Conservation (phyloP, 2,113 vertebrate genomes). For the Otus sunia region DNA sequence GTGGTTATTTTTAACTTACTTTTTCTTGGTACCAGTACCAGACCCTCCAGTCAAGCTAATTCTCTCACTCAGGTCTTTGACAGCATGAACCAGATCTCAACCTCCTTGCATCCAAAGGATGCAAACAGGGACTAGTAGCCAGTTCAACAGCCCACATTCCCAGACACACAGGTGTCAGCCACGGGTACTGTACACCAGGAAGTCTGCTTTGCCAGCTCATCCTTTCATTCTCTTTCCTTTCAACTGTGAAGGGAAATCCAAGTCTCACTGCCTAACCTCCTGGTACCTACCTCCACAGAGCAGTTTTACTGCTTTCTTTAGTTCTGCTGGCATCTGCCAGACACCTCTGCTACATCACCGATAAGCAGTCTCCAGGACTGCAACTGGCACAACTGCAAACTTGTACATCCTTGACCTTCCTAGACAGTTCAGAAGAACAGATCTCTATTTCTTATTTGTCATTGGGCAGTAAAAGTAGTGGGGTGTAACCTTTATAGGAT, state of each 20-base stretch:
- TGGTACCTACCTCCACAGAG: background rate
- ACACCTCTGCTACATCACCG: background rate
- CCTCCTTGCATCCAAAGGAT: background rate
- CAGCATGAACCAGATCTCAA: background rate
- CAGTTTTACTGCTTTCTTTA: background rate
- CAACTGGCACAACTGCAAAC: background rate
- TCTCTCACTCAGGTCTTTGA: background rate
- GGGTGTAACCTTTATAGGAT: background rate
- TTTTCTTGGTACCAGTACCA: background rate
- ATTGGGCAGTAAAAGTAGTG: background rate
- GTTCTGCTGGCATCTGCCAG: background rate
- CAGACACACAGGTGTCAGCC: rapidly evolving
- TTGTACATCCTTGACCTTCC: background rate
- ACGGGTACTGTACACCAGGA: rapidly evolving
- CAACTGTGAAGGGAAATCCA: background rate
- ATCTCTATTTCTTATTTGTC: background rate
- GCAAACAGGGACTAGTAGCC: background rate
- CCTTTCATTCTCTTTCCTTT: background rate
- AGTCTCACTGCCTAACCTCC: background rate
- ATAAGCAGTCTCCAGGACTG: background rate
- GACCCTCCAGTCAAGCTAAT: background rate
- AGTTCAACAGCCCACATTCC: background rate
- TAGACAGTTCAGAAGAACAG: background rate
- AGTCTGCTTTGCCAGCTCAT: background rate
- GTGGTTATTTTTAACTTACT: background rate